phyloP scores from a whole-genome alignment of 1,140 invertebrate species.

The Holotrichia oblita region DNA sequence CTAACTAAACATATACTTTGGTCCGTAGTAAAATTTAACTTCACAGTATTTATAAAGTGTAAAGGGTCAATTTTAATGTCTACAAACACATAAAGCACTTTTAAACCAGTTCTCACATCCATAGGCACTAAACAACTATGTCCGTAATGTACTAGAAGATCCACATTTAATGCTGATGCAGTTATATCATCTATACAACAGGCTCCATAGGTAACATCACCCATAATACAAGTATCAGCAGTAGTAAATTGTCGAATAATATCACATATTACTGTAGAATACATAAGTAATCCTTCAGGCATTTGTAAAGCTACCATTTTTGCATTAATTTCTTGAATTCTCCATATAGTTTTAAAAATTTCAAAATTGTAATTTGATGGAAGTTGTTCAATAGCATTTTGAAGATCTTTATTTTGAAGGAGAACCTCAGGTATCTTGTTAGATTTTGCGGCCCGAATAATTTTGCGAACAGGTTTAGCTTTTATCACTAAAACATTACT shows the following conservation, averaged over 20 bases:
- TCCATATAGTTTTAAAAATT: slow-evolving; percentile 98
- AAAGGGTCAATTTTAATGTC: slow-evolving; percentile 90
- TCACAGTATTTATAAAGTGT: slow-evolving; percentile 92
- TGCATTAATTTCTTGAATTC: slow-evolving; percentile 81
- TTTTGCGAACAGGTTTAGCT: slow-evolving; percentile 79
- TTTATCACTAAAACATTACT: slow-evolving; percentile 76
- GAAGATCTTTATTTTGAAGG: slow-evolving; percentile 79
- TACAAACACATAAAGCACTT: slow-evolving; percentile 97
- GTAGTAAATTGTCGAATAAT: slow-evolving; percentile 94
- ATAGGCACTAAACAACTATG: slow-evolving; percentile 98
- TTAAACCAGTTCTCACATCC: slow-evolving; percentile 88
- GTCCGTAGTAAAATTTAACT: slow-evolving; percentile 79
- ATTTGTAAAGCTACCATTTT: slow-evolving; percentile 95
- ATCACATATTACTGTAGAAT: slow-evolving; percentile 92
- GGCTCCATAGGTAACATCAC: slow-evolving; percentile 96
- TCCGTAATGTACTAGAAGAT: slow-evolving; percentile 97
- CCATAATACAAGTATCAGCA: slow-evolving; percentile 97
- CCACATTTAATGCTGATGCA: slow-evolving; percentile 87
- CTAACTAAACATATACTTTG: slow-evolving; percentile 84
- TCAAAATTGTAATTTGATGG: slow-evolving; percentile 99
- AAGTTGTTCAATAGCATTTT: slow-evolving; percentile 76
- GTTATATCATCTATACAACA: slow-evolving; percentile 99
- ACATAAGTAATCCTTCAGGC: slow-evolving; percentile 94
- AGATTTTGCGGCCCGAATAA: slow-evolving; percentile 76
- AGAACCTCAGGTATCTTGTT: slow-evolving; percentile 88